Base-by-base conservation (phyloP, 2,797 vertebrate genomes). In the Parauchenoglanis ngamensis region DNA sequence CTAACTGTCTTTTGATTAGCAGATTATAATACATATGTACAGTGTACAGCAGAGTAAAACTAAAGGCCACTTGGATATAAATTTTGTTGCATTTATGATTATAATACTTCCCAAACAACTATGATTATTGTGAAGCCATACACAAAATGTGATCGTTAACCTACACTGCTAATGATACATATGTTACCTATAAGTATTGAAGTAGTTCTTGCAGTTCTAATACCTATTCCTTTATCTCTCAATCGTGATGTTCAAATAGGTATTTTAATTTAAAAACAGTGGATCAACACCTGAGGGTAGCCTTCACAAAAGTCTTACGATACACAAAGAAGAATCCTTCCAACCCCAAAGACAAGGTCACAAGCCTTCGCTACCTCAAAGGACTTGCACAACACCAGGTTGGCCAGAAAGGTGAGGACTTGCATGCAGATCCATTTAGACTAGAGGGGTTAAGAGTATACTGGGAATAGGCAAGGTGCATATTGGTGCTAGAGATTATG, bases 261-360 rank as follows among this genome's bases (percentile, higher is more conserved):
- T 98, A 98, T 94, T 99, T 99, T 90, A 95, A 97, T 61, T 95
- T 99, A 94, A 98, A 96, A 94, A 98, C 97, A 7, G 97, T 99
- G 89, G 98, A 99, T 87, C 98, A 99, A 94, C 98, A 99, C 92
- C 95, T 98, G 95, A 99, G 98, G 94, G 94, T 99, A 91, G 98
- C 98, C 84, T 99, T 99, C 94, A 98, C 98, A 82, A 99, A 98
- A 91, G 98, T 99, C 76, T 95, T 99, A 89, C 96, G 97, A 91
- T 98, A 99, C 93, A 99, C 98, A 78, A 98, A 98, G 93, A 99
- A 99, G 95, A 99, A 97, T 91, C 97, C 98, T 87, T 98, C 96
- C 90, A 99, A 99, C 92, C 97, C 97, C 90, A 99, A 99, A 96
- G 98, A 99, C 93, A 99, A 98, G 94, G 98, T 96, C 96, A 99